Base-by-base conservation (phyloP, 2,888 invertebrate genomes). In the Netelia inedita region DNA sequence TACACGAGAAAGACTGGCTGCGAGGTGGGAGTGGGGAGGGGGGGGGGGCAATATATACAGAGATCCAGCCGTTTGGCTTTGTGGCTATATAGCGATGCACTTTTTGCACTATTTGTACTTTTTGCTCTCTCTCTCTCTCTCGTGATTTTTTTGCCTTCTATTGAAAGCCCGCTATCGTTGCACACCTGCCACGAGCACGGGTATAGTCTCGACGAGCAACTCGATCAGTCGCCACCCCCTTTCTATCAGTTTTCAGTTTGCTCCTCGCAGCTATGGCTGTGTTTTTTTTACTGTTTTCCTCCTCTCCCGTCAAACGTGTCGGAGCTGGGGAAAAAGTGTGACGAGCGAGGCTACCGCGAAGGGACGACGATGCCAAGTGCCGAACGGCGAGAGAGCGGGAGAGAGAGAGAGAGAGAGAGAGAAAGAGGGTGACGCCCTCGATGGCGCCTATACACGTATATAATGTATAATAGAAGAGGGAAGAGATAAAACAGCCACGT, bases 231-330 rank as follows among this genome's bases (percentile, higher is more conserved):
- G n/a, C 19, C 57, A 21, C 6, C 57, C 65, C 80, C 79, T 63
- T 72, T 76, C 80, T 75, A 84, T 84, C 83, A 81, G 81, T 82
- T 85, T 85, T 85, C 78, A 82, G 84, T 84, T 81, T 81, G 57
- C 53, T 59, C 75, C 53, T 53, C 68, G 16, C 16, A 28, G 3
- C 35, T 28, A 57, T 63, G 10, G 46, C 6, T 23, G 28, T 46
- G 16, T 61, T 50, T 50, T 69, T 66, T 41, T 75, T 41, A 41
- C 21, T 65, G 19, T 69, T 79, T 75, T 66, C 57, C 57, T 65
- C 65, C 69, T 41, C 57, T 53, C 57, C 50, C 72, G 53, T 66
- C 66, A 19, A 57, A 76, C 63, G 72, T 68, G 61, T 53, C 66
- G 59, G 78, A 28, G 72, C 35, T 23, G 69, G 46, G 16, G 69